phyloP scores from a whole-genome alignment of 2,113 vertebrate species.

The Laticauda colubrina region DNA sequence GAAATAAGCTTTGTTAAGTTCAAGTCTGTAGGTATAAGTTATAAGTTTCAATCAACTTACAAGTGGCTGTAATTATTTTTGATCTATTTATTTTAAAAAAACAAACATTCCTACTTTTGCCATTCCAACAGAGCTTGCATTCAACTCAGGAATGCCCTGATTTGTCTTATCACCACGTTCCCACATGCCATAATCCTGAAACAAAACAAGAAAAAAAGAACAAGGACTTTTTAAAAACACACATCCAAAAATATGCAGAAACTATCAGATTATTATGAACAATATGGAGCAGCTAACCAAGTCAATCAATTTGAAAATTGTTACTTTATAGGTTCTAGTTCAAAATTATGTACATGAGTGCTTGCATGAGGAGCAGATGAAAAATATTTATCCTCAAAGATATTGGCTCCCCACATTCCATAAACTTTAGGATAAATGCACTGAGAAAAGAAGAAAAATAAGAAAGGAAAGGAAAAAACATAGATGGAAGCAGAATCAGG shows the following conservation, averaged over 20 bases:
- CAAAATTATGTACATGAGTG: neutral
- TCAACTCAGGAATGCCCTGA: constrained; percentile 95
- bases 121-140: constrained; percentile 96
- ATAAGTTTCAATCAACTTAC: neutral
- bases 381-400: neutral
- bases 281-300: neutral
- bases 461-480: neutral
- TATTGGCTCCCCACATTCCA: neutral
- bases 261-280: neutral
- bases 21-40: neutral
- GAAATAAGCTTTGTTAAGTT: neutral
- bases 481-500: neutral
- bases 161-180: constrained; percentile 98
- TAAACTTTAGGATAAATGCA: neutral
- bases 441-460: neutral
- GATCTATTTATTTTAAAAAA: constrained; percentile 22
- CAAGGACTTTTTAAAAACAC: rapidly evolving
- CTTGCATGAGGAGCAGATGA: neutral
- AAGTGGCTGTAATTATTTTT: neutral
- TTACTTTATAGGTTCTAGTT: neutral
- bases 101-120: constrained; percentile 82
- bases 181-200: constrained; percentile 98
- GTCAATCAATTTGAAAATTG: neutral
- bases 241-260: neutral
- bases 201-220: constrained; percentile 17